These are phyloP conservation scores for Aspiorhynchus laticeps DNA, from an alignment of 2,113 vertebrate genomes.

Conservation along the genomic window DNA sequence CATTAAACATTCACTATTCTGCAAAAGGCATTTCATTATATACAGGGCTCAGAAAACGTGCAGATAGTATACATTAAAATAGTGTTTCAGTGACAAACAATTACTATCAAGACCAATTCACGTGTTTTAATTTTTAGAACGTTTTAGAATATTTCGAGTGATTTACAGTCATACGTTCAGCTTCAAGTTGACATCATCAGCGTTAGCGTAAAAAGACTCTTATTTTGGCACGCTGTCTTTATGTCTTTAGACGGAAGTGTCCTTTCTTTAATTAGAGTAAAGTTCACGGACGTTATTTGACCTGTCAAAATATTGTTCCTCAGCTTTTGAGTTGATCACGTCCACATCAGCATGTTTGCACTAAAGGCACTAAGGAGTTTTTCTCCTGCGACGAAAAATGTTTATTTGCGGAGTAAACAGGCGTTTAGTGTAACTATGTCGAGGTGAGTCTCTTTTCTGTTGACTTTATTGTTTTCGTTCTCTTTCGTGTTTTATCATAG, in stretches of 20 bases:
- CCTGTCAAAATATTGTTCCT: not conserved
- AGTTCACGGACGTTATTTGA: conserved; percentile 15
- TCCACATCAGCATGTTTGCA: conserved; percentile 3
- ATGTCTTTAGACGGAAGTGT: not conserved
- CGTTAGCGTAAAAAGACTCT: not conserved
- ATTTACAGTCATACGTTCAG: not conserved
- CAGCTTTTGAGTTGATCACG: not conserved
- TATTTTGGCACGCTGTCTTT: conserved; percentile 10
- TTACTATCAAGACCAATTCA: not conserved
- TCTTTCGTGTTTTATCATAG: not conserved
- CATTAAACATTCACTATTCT: too few relatives aligned
- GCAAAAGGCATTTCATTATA: too few relatives aligned
- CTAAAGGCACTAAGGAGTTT: not conserved
- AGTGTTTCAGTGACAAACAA: too few relatives aligned
- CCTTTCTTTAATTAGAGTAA: conserved; percentile 3
- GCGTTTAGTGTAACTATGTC: not conserved
- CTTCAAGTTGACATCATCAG: not conserved
- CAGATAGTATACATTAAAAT: too few relatives aligned
- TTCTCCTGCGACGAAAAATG: not conserved
- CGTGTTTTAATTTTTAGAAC: not conserved
- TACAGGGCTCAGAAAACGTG: too few relatives aligned
- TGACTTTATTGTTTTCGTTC: not conserved
- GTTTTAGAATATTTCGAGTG: not conserved
- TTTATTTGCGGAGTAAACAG: conserved; percentile 1
- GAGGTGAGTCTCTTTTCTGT: conserved; percentile 1